phyloP scores from a whole-genome alignment of 1,140 invertebrate genomes.

The Laupala kohalensis region DNA sequence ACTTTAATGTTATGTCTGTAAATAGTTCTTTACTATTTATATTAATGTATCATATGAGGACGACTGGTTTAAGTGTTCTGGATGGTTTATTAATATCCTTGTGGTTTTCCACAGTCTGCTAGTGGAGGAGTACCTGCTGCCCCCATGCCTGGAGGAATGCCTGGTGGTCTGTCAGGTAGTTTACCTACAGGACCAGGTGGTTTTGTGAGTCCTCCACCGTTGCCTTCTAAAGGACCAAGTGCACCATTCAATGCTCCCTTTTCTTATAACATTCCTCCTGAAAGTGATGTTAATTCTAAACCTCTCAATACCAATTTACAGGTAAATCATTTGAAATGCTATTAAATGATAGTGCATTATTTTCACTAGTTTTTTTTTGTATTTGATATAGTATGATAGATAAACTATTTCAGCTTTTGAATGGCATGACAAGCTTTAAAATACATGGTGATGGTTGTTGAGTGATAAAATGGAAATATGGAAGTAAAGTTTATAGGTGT shows the following conservation, averaged over 20 bases:
- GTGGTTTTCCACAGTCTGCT: no score
- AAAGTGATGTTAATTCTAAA: slow-evolving; percentile 2
- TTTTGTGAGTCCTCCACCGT: slow-evolving; percentile 31
- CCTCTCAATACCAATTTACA: slow-evolving; percentile 12
- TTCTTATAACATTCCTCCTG: slow-evolving; percentile 54
- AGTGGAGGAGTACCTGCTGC: no score
- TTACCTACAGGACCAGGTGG: slow-evolving; percentile 26
- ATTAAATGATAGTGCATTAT: background rate
- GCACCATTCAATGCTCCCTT: slow-evolving; percentile 34
- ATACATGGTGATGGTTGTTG: no score
- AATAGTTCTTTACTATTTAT: no score
- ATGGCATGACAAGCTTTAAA: no score
- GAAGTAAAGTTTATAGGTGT: no score
- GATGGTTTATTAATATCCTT: no score
- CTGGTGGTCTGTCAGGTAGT: background rate
- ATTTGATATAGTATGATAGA: background rate
- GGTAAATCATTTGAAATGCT: background rate
- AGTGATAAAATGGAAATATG: no score
- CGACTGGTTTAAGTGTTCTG: no score
- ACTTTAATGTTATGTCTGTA: no score
- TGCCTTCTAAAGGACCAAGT: slow-evolving; percentile 18
- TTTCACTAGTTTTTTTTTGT: background rate
- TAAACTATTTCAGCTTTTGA: no score
- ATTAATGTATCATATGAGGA: no score
- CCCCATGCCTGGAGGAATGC: background rate